Evolutionary conservation across 2,797 vertebrate genomes (phyloP).

Genomic region (Eremophila alpestris): DNA sequence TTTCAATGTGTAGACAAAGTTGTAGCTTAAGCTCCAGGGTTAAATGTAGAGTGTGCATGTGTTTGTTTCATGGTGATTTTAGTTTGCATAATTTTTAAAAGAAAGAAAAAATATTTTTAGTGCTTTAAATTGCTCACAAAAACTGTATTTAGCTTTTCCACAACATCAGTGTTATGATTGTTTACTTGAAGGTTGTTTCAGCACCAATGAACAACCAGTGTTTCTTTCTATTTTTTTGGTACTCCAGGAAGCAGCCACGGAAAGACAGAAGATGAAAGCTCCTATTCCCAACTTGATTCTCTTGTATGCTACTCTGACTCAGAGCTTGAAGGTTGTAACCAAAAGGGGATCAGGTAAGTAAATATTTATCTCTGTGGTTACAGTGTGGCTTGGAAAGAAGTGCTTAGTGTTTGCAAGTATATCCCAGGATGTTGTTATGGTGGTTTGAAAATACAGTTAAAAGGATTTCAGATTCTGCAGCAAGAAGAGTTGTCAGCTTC

Average conservation of each 20-base stretch:
- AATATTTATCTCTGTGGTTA: not conserved
- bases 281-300: constrained; percentile 91
- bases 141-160: not conserved
- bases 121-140: not conserved
- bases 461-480: not conserved
- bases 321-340: constrained; percentile 95
- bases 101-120: not conserved
- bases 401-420: not conserved
- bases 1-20: not conserved
- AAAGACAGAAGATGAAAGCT: constrained; percentile 93
- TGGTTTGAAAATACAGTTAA: not conserved
- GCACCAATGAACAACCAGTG: not conserved
- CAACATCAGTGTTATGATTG: not conserved
- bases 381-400: not conserved
- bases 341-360: constrained; percentile 97
- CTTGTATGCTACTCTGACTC: constrained; percentile 87
- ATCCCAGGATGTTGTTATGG: not conserved
- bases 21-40: not conserved
- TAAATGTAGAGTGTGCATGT: not conserved
- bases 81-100: not conserved
- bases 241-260: constrained; percentile 72
- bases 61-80: not conserved
- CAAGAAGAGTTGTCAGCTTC: not conserved
- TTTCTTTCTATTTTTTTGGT: constrained; percentile 18
- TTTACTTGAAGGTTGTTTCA: not conserved